Conservation (phyloP, 1,140 invertebrate genomes). For the Hylaeus volcanicus region DNA sequence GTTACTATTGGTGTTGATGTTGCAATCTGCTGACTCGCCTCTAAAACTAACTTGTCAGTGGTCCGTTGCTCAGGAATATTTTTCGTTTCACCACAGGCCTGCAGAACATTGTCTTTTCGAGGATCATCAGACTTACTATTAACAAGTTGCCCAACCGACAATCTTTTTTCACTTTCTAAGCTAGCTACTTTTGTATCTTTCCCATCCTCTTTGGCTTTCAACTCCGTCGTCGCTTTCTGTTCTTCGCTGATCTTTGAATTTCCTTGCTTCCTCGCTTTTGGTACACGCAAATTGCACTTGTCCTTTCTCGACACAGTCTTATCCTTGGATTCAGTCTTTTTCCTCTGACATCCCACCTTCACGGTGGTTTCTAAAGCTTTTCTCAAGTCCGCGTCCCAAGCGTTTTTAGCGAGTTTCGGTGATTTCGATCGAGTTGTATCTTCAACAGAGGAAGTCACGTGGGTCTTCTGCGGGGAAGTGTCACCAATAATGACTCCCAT, state of each 20-base stretch:
- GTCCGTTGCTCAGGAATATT: background rate
- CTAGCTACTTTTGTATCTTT: too few species aligned
- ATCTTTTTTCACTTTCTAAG: background rate
- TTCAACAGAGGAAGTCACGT: constrained; percentile 10
- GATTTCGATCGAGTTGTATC: background rate
- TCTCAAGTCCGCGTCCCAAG: constrained; percentile 77
- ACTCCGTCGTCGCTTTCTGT: background rate
- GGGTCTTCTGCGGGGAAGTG: constrained; percentile 52
- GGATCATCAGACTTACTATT: background rate
- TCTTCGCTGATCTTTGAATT: background rate
- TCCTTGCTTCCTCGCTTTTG: background rate
- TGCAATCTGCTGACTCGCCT: background rate
- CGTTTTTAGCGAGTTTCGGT: constrained; percentile 26
- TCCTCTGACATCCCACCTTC: constrained; percentile 19
- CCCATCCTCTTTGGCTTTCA: too few species aligned
- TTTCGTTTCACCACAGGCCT: background rate
- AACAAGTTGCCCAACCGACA: background rate
- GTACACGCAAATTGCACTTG: constrained; percentile 4
- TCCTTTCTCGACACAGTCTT: background rate
- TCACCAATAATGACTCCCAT: constrained; percentile 74
- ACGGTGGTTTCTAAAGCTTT: constrained; percentile 30
- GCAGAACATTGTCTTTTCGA: background rate
- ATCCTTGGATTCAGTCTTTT: constrained; percentile 7
- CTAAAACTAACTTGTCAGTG: too few species aligned
- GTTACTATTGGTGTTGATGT: background rate